Conservation (phyloP, 1,140 invertebrate species). For the Notospermus geniculatus region DNA sequence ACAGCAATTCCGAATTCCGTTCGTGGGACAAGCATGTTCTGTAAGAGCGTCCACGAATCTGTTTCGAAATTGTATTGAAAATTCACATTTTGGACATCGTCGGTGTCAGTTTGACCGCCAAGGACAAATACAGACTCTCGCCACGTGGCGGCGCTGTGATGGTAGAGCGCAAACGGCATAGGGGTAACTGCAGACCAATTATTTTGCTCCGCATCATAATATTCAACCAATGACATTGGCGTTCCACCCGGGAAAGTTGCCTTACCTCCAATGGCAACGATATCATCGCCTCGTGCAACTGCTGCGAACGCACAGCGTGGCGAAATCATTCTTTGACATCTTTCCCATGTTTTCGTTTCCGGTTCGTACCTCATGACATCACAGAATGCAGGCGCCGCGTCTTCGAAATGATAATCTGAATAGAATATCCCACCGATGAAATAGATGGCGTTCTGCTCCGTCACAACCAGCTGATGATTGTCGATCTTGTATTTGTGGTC, state of each 20-base stretch:
- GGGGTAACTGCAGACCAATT: conserved; percentile 29
- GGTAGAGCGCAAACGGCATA: conserved; percentile 36
- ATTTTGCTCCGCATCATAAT: conserved; percentile 29
- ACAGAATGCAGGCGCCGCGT: conserved; percentile 26
- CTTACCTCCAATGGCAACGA: conserved; percentile 43
- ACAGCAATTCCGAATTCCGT: conserved; percentile 28
- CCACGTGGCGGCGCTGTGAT: conserved; percentile 29
- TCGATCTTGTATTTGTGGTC: conserved; percentile 43
- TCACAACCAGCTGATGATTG: conserved; percentile 30
- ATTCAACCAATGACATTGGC: conserved; percentile 28
- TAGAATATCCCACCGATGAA: conserved; percentile 44
- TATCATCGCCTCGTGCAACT: conserved; percentile 16
- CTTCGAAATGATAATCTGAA: conserved; percentile 38
- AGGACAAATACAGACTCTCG: conserved; percentile 36
- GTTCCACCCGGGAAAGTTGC: conserved; percentile 27
- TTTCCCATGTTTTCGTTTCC: conserved; percentile 27
- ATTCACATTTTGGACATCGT: conserved; percentile 31
- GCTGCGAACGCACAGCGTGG: conserved; percentile 35
- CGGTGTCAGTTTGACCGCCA: conserved; percentile 34
- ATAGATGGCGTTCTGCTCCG: conserved; percentile 29
- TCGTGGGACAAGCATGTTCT: conserved; percentile 33
- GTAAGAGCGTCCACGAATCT: conserved; percentile 34
- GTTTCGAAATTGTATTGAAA: conserved; percentile 29
- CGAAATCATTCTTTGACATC: conserved; percentile 21
- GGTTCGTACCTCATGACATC: conserved; percentile 33